Base-by-base conservation (phyloP, 2,797 vertebrate species). In the Catamblyrhynchus diadema region DNA sequence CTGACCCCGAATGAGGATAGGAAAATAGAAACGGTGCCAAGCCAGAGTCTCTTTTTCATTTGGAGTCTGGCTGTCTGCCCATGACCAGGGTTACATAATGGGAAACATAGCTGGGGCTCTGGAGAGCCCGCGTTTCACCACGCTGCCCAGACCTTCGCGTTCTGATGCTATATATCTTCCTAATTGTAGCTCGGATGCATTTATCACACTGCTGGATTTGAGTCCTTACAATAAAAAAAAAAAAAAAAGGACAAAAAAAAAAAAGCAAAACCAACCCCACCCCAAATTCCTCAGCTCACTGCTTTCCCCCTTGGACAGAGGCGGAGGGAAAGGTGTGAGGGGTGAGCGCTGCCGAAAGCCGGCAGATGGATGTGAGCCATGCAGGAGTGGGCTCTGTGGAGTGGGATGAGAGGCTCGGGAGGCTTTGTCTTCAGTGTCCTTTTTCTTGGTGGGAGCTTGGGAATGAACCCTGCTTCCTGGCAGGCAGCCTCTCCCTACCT, bases 31-130 rank as follows among this genome's bases (percentile, higher is more conserved):
- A 98, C 98, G 91, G 98, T 99, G 99, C 99, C 99, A 99, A 99
- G 99, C 99, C 99, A 99, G 99, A 99, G 99, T 99, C 99, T 99
- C 99, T 99, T 99, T 99, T 99, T 99, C 99, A 99, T 99, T 99
- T 99, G 99, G 99, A 99, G 99, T 99, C 98, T 99, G 99, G 99
- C 99, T 99, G 98, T 98, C 98, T 99, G 99, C 99, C 99, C 99
- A 99, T 99, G 99, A 99, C 99, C 99, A 99, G 99, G 99, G 99
- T 99, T 99, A 99, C 99, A 99, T 99, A 99, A 99, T 99, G 99
- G 99, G 99, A 99, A 99, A 99, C 99, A 99, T 99, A 99, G 99
- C 98, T 98, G 98, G 98, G 99, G 98, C 99, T 99, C 99, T 98
- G 98, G 98, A 99, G 99, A 99, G 98, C 98, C 99, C 98, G 98